Base-by-base conservation (phyloP, 2,888 invertebrate species). In the Hyppa rectilinea region DNA sequence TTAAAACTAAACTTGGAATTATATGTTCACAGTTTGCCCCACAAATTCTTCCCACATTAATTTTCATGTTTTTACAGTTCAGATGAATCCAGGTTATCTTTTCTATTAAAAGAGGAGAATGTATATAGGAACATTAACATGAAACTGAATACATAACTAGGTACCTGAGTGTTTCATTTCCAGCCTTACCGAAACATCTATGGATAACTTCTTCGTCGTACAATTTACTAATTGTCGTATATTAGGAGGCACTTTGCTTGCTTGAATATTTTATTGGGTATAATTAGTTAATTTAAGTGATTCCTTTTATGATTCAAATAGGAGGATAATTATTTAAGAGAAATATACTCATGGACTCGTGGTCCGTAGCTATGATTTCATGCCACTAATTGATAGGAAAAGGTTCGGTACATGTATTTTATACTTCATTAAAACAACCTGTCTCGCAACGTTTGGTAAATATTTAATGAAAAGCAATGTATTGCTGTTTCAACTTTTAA, bases 241-340 rank as follows among this genome's bases (percentile, higher is more conserved):
- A 78, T 82, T 82, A 82, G 38, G 52, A 56, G 47, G 31, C 73
- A 78, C 62, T 78, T 56, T 38, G 60, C 43, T 56, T 38, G 47
- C 36, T 38, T 72, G 26, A 78, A 78, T 82, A 64, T 79, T 78
- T 64, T 49, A 82, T 71, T 47, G 14, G 67, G 50, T 60, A 38
- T 71, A 78, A 78, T 78, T 82, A 78, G 60, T 64, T 63, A 58
- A 82, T 76, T 62, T 62, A 56, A 77, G 55, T 63, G 66, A 78
- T 52, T 78, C 66, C 73, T 78, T 78, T 71, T 78, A 78, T 73
- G 34, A 50, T 64, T 43, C 43, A 20, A 61, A 61, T 59, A 47
- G 29, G 31, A 60, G 34, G 58, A 56, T 67, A 63, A 77, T 71
- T 63, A 60, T 47, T 63, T 56, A 29, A 56, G 34, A 60, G 62